Evolutionary conservation across 2,113 vertebrate genomes (phyloP), one percentile per base, ranked within the genome.

Genomic region (Cyprinodon brontotheroides): DNA sequence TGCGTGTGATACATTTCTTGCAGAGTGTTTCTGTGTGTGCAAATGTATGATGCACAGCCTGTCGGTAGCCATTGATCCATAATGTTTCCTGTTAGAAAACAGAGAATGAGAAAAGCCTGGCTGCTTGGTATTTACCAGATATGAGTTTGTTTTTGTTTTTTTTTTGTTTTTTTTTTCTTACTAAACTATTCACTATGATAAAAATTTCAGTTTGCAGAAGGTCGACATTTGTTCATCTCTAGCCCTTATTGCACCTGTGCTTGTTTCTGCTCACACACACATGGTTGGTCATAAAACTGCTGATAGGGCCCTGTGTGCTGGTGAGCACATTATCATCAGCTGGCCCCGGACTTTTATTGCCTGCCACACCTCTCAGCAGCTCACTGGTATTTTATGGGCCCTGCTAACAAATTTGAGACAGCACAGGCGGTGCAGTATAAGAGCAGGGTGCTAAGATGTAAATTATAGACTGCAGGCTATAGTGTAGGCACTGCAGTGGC

Each of bases 271-370:
- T 40, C 29, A 20, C 47, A 67, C 45, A 57, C 11, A 14, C 69
- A 67, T 66, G 70, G 75, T 36, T 10, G 61, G 43, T 72, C 74
- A 81, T 92, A 93, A 92, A 93, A 78, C 82, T 80, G 60, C 79
- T 74, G 86, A 86, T 76, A 39, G 75, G 70, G 53, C 48, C 38
- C 11, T 2, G 61, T 70, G 68, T 59, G 20, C 80, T 83, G 83
- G 79, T 89, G 85, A 88, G 80, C 80, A 87, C 86, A 88, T 91
- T 80, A 91, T 90, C 80, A 91, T 90, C 89, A 84, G 85, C 88
- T 84, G 86, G 84, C 77, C 77, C 39, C 68, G 61, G 87, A 82
- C 85, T 75, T 89, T 93, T 91, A 93, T 83, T 83, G 75, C 75
- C 81, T 80, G 14, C 86, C 89, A 83, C 82, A 85, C 85, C 77